Percentiles rank a stretch among this genome's conserved stretches.
Conservation (phyloP, 2,797 vertebrate species). For the Sebastes steindachneri region DNA sequence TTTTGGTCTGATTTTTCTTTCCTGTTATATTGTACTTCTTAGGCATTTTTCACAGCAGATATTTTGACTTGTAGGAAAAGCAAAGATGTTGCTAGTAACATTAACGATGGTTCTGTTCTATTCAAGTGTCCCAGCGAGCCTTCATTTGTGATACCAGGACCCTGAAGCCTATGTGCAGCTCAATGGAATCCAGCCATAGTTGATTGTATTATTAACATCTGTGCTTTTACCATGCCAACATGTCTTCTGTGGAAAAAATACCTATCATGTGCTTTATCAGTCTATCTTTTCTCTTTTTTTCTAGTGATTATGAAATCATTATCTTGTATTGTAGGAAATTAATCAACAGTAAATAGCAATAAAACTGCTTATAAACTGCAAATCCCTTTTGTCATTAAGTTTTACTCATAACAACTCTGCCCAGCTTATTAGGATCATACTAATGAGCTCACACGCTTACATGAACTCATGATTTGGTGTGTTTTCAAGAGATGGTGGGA, state of each 20-base stretch:
- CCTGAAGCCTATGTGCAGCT: background rate
- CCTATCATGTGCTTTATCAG: background rate
- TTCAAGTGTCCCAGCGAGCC: background rate
- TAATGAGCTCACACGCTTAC: background rate
- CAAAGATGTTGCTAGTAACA: background rate
- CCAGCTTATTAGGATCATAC: background rate
- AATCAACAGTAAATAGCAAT: conserved; percentile 21
- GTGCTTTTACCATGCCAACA: background rate
- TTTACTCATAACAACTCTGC: background rate
- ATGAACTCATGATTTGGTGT: background rate
- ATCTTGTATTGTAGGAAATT: background rate
- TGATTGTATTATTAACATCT: background rate
- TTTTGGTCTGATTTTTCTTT: background rate
- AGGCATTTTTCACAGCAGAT: background rate
- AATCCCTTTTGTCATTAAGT: conserved; percentile 4
- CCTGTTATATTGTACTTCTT: background rate
- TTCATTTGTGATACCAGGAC: background rate
- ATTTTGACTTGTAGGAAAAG: background rate
- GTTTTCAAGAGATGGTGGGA: conserved; percentile 15
- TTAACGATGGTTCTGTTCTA: background rate
- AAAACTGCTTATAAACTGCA: conserved; percentile 14
- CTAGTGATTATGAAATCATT: background rate
- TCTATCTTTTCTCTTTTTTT: background rate
- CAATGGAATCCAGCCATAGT: background rate
- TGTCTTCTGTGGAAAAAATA: background rate